These are phyloP conservation scores for Penaeus monodon DNA, from an alignment of 2,888 invertebrate genomes.

Conservation along the genomic window DNA sequence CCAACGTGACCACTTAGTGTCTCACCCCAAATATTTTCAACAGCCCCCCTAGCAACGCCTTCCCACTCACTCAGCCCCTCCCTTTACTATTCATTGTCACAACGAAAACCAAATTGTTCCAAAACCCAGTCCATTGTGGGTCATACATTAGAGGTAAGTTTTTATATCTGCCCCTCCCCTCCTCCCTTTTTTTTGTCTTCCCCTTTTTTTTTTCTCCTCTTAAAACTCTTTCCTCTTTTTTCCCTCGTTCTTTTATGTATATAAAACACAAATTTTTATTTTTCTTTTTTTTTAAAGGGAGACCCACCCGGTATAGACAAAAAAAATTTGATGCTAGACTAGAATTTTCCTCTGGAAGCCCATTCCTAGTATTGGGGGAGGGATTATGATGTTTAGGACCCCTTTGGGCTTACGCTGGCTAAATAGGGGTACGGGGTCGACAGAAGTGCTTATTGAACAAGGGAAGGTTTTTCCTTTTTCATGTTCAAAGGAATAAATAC, in stretches of 20 bases:
- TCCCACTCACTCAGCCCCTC: not conserved
- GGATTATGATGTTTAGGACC: conserved; percentile 2
- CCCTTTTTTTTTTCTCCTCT: no score
- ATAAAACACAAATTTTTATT: not conserved
- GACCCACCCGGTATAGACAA: not conserved
- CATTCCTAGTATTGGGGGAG: not conserved
- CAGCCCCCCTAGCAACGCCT: conserved; percentile 8
- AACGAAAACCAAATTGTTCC: not conserved
- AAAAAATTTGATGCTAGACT: not conserved
- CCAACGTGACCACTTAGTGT: conserved; percentile 6
- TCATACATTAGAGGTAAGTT: conserved; percentile 43
- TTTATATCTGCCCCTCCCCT: not conserved
- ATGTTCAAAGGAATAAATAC: not conserved
- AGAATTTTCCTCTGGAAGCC: not conserved
- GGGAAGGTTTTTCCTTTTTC: not conserved
- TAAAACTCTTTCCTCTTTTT: not conserved
- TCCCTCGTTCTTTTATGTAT: not conserved
- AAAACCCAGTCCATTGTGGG: conserved; percentile 36
- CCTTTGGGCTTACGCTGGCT: conserved; percentile 10
- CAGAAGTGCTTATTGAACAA: conserved; percentile 3
- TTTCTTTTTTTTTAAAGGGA: not conserved
- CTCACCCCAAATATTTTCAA: conserved; percentile 24
- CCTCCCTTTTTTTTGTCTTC: no score
- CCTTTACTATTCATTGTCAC: conserved; percentile 15
- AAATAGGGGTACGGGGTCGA: conserved; percentile 3